Conservation (phyloP, 2,888 invertebrate genomes). For the Didymodactylos carnosus region DNA sequence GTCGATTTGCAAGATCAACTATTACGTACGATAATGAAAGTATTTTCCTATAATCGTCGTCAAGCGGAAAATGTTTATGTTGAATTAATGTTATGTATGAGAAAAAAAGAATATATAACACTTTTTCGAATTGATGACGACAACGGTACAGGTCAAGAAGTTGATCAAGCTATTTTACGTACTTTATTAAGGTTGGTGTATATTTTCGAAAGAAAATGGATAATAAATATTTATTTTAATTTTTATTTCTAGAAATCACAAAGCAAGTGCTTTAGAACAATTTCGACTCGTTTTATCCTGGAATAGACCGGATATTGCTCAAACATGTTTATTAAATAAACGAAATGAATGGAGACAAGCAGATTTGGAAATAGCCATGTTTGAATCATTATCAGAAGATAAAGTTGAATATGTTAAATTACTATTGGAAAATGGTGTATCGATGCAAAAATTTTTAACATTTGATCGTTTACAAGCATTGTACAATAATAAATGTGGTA, state of each 20-base stretch:
- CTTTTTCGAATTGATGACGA: slow-evolving; percentile 76
- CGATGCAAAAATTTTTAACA: slow-evolving; percentile 87
- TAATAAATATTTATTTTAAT: no score
- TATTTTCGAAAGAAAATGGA: no score
- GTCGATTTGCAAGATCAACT: slow-evolving; percentile 78
- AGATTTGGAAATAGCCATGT: slow-evolving; percentile 77
- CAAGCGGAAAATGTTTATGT: slow-evolving; percentile 72
- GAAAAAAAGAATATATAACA: slow-evolving; percentile 50
- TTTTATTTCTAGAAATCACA: not conserved
- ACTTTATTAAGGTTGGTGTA: slow-evolving; percentile 39
- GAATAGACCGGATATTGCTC: slow-evolving; percentile 92
- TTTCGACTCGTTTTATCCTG: slow-evolving; percentile 37
- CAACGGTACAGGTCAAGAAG: slow-evolving; percentile 42
- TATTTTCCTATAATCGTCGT: slow-evolving; percentile 59
- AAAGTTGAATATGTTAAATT: slow-evolving; percentile 91
- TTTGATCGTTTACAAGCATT: slow-evolving; percentile 82
- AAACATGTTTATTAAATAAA: slow-evolving; percentile 63
- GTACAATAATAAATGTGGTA: slow-evolving; percentile 49
- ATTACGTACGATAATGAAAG: slow-evolving; percentile 68
- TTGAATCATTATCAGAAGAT: slow-evolving; percentile 90
- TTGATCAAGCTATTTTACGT: slow-evolving; percentile 86
- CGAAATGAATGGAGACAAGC: not conserved
- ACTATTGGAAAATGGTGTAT: slow-evolving; percentile 85
- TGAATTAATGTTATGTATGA: slow-evolving; percentile 77
- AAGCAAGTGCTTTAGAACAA: not conserved